phyloP scores from a whole-genome alignment of 2,888 invertebrate species.

The Caenorhabditis parvicauda region DNA sequence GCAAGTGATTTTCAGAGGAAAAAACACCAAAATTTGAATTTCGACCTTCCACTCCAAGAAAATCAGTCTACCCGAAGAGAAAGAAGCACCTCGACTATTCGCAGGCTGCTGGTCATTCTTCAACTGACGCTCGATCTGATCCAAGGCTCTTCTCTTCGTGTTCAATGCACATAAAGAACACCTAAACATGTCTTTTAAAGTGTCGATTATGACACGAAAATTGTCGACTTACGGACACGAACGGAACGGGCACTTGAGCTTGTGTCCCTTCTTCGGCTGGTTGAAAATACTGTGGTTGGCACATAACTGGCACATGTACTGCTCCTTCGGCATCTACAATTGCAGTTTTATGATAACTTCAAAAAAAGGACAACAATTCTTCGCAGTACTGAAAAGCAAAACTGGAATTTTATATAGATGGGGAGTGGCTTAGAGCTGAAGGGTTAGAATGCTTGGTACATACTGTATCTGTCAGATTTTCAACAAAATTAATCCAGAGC shows the following conservation, averaged over 20 bases:
- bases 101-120: constrained; percentile 3
- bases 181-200: constrained; percentile 28
- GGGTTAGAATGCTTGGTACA: no score
- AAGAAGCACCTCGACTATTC: neutral
- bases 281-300: constrained; percentile 61
- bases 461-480: no score
- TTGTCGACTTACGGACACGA: constrained; percentile 50
- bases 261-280: constrained; percentile 62
- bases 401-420: no score
- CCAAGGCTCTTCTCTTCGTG: constrained; percentile 55
- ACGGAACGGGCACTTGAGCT: constrained; percentile 58
- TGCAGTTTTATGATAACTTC: no score
- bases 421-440: no score
- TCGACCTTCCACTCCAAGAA: no score
- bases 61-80: no score
- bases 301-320: constrained; percentile 63
- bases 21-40: no score
- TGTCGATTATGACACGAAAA: neutral
- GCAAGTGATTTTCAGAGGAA: no score
- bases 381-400: no score
- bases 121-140: constrained; percentile 56
- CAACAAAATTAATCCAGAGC: no score
- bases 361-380: no score
- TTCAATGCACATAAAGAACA: constrained; percentile 57
- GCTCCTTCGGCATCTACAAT: constrained; percentile 62